These are phyloP conservation scores for Origma solitaria DNA, from an alignment of 2,113 vertebrate genomes.

Conservation along the genomic window DNA sequence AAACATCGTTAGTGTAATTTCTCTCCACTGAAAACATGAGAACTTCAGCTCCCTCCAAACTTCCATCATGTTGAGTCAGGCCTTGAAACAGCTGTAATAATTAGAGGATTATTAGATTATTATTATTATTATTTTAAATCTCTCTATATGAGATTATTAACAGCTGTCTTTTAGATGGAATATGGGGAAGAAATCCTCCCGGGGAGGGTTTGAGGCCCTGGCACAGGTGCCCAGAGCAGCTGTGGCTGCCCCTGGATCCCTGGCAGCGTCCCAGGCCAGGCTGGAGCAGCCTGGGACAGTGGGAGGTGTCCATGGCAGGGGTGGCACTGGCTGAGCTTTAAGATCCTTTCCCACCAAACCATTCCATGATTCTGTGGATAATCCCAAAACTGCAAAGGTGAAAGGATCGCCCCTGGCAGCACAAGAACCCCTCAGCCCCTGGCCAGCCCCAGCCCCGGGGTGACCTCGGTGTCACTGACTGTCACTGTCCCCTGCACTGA, in stretches of 20 bases:
- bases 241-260: not conserved
- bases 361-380: not conserved
- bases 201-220: no score
- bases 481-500: not conserved
- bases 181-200: not conserved
- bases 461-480: fast-evolving
- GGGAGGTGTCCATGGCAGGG: not conserved
- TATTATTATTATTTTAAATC: not conserved
- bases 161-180: not conserved
- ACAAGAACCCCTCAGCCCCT: not conserved
- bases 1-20: fast-evolving
- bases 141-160: not conserved
- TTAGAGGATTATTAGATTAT: no score
- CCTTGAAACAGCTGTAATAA: not conserved
- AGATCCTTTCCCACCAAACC: not conserved
- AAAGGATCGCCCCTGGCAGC: not conserved
- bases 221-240: not conserved
- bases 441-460: fast-evolving
- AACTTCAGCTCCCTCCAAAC: not conserved
- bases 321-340: fast-evolving
- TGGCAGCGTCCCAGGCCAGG: not conserved
- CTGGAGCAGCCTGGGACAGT: not conserved
- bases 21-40: not conserved
- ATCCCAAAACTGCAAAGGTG: not conserved
- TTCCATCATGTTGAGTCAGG: not conserved